Percentiles rank a stretch among this genome's conserved stretches.
These are phyloP conservation scores for Phorcus lineatus DNA, from an alignment of 2,888 invertebrate genomes.

Conservation along the genomic window DNA sequence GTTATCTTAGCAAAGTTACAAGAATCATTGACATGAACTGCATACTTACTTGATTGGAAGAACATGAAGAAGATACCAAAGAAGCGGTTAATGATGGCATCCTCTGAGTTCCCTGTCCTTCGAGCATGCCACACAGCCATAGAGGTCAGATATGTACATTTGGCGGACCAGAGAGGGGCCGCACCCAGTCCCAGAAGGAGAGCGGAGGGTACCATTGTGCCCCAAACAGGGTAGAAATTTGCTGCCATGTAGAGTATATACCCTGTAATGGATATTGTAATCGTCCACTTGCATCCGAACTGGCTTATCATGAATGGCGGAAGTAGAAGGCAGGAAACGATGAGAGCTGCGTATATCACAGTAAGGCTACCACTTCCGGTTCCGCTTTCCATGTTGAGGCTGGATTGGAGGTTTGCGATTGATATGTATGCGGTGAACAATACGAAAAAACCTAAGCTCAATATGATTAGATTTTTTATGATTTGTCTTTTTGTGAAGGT, in stretches of 20 bases:
- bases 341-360: constrained; percentile 93
- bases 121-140: constrained; percentile 90
- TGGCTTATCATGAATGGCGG: constrained; percentile 60
- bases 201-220: constrained; percentile 86
- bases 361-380: constrained; percentile 92
- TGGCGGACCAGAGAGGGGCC: constrained; percentile 99
- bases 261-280: constrained; percentile 92
- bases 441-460: constrained; percentile 95
- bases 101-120: constrained; percentile 85
- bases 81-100: constrained; percentile 95
- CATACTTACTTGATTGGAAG: constrained; percentile 92
- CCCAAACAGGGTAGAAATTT: constrained; percentile 91
- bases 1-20: too few relatives aligned
- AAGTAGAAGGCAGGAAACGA: constrained; percentile 95
- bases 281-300: constrained; percentile 96
- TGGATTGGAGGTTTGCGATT: constrained; percentile 92
- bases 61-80: constrained; percentile 99
- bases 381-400: constrained; percentile 91
- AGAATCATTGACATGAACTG: too few relatives aligned
- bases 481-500: constrained; percentile 79
- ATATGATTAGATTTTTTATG: constrained; percentile 91
- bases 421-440: constrained; percentile 96
- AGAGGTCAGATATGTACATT: constrained; percentile 93
- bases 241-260: constrained; percentile 96
- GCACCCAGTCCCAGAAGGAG: constrained; percentile 95